Base-by-base conservation (phyloP, 2,888 invertebrate species). In the Blera fallax region DNA sequence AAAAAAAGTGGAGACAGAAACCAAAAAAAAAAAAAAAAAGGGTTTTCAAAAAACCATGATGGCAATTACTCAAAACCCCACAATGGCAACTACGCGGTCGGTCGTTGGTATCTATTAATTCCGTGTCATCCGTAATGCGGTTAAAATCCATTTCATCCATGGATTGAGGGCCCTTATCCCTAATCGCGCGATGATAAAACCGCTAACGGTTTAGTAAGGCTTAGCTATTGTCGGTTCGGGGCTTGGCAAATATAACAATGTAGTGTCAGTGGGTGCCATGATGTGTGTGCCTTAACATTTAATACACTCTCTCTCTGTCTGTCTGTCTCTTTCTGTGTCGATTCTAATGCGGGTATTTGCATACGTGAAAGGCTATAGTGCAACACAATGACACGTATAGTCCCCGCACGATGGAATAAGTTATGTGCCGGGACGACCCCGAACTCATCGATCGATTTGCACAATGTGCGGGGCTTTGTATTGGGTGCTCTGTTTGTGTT, bases 101-200 rank as follows among this genome's bases (percentile, higher is more conserved):
- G 34, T 14, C 4, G 3, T 34, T 34, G 18, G 74, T 64, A 69
- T 60, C 77, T 43, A 79, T 79, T 79, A 64, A 79, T 79, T 79
- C 27, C 69, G 56, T 70, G 80, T 65, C 79, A 79, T 79, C 56
- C 32, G 84, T 79, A 79, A 79, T 74, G 84, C 74, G 74, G 84
- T 79, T 84, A 54, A 74, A 79, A 74, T 76, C 74, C 70, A 76
- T 52, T 76, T 76, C 58, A 84, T 56, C 64, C 79, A 37, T 69
- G 45, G 48, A 74, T 70, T 64, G 70, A 76, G 69, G 64, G 50
- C 69, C 64, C 79, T 65, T 65, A 54, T 70, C 74, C 64, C 79
- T 79, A 84, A 76, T 84, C 69, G 69, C n/a, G 37, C 16, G 67
- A 40, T 16, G 14, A 43, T 37, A 45, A 62, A 69, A 67, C 67